phyloP scores from a whole-genome alignment of 92 coral and sea anemone genomes.

The Porites rus region DNA sequence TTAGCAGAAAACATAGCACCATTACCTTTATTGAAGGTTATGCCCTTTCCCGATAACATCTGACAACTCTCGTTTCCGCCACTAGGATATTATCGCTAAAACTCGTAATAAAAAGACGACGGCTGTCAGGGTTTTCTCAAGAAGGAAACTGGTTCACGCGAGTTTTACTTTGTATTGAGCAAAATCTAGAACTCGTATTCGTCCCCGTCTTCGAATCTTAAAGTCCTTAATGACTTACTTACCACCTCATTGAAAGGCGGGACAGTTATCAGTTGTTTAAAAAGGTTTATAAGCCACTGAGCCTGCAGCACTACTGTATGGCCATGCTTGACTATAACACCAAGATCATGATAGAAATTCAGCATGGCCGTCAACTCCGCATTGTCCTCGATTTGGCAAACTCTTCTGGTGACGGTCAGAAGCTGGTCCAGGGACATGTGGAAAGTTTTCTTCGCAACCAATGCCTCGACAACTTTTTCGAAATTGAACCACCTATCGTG shows the following conservation, averaged over 20 bases:
- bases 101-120: too few relatives aligned
- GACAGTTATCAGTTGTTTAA: slow-evolving; percentile 67
- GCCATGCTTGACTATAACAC: slow-evolving; percentile 70
- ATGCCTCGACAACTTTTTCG: slow-evolving; percentile 68
- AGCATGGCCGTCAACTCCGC: slow-evolving; percentile 63
- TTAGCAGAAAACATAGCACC: too few relatives aligned
- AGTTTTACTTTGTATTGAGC: too few relatives aligned
- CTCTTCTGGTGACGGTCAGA: slow-evolving; percentile 50
- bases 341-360: slow-evolving; percentile 25
- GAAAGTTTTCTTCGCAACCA: slow-evolving; percentile 62
- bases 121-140: too few relatives aligned
- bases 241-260: slow-evolving; percentile 78
- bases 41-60: too few relatives aligned
- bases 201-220: too few relatives aligned
- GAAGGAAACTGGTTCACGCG: too few relatives aligned
- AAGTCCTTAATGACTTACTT: background rate
- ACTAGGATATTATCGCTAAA: too few relatives aligned
- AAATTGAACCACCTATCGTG: slow-evolving; percentile 77
- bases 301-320: slow-evolving; percentile 72
- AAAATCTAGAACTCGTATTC: too few relatives aligned
- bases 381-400: slow-evolving; percentile 70
- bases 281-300: slow-evolving; percentile 79
- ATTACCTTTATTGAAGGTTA: too few relatives aligned
- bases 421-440: slow-evolving; percentile 63
- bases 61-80: too few relatives aligned